Evolutionary conservation across 2,113 vertebrate species (phyloP), one percentile per base, ranked within the genome.

Genomic region (Ptilonorhynchus violaceus): DNA sequence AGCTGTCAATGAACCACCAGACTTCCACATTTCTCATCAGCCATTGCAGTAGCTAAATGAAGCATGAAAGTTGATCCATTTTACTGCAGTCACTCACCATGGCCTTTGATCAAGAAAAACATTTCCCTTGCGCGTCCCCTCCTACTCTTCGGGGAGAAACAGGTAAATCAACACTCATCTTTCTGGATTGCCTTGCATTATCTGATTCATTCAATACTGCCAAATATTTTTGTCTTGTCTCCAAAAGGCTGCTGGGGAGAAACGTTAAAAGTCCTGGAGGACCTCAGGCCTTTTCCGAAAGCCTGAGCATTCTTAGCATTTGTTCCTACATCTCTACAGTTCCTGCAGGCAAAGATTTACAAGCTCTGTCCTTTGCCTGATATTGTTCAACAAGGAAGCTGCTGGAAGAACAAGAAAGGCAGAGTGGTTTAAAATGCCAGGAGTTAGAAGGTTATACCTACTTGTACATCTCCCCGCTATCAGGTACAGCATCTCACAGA

Each of bases 401-500:
- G 60, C 83, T 93, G 88, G 92, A 94, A 96, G 76, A 96, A 85
- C 93, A 88, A 95, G 94, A 95, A 91, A 97, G 82, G 27, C 66
- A 8, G 63, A 92, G 56, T 18, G 76, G 64, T 74, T 92, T 68
- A 13, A 89, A 94, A 85, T 73, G 70, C 81, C 89, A 85, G 69
- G 49, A 93, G 70, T 69, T 77, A 33, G 94, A 35, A 75, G 74
- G 62, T 93, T 41, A 58, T 59, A 68, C 68, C 63, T 86, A 50
- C 66, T 39, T 67, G 58, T 85, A n/a, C 63, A 44, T 39, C 33
- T 80, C 67, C 70, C 64, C 67, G 85, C 30, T 80, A 78, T 90
- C 95, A 88, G 59, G 44, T 7, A 37, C 35, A 81, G 22, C 60
- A 56, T 81, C 85, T 88, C 2, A 25, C 24, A 25, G 35, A 28